phyloP scores from a whole-genome alignment of 2,797 vertebrate genomes.

The Falco columbarius region DNA sequence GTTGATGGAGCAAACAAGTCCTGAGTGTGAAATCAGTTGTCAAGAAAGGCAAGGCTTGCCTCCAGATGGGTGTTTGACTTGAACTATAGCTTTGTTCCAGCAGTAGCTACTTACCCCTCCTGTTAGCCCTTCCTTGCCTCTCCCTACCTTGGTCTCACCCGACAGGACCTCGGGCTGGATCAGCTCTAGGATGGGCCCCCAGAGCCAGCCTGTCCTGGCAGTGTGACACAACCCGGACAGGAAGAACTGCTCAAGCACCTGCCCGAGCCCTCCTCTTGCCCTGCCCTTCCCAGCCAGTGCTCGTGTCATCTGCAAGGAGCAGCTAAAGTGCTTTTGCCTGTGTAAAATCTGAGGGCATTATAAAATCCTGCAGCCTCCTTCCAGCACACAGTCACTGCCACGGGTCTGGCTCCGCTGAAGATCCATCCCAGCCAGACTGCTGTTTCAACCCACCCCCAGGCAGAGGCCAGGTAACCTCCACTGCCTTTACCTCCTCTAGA shows the following conservation, averaged over 20 bases:
- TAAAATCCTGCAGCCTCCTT: background rate
- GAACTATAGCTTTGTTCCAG: background rate
- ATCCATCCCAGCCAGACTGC: background rate
- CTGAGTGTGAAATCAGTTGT: background rate
- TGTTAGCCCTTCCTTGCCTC: background rate
- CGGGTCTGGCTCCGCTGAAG: background rate
- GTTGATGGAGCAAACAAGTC: background rate
- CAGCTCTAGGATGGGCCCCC: background rate
- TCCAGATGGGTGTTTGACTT: background rate
- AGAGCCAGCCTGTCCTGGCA: background rate
- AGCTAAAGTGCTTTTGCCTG: background rate
- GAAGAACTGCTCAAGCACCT: background rate
- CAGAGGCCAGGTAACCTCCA: background rate
- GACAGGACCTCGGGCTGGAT: background rate
- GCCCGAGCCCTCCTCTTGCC: too few relatives aligned
- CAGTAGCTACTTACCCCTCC: too few relatives aligned
- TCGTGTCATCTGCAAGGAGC: background rate
- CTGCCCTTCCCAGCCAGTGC: too few relatives aligned
- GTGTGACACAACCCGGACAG: fast-evolving
- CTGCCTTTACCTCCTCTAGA: background rate
- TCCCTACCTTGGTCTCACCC: background rate
- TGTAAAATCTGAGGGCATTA: background rate
- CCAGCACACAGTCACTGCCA: background rate
- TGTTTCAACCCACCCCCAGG: background rate
- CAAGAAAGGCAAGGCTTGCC: background rate